A percentile compares a stretch with the other conserved stretches of the same genome.
Evolutionary conservation across 1,140 invertebrate genomes (phyloP).

Genomic region (silkworm (Bombyx mori)): DNA sequence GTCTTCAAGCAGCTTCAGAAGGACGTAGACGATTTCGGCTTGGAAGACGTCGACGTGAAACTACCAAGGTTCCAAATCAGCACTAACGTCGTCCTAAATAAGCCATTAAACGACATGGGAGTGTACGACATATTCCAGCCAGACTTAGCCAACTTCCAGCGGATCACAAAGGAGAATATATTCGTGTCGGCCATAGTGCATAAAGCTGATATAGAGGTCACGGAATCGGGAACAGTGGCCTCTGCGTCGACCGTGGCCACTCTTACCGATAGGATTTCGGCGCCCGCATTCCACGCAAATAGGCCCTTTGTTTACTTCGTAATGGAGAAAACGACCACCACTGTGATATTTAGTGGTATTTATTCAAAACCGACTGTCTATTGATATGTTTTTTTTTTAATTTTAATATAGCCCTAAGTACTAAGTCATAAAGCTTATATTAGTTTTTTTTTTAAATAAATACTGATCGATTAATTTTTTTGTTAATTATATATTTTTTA

Average conservation of each 20-base stretch:
- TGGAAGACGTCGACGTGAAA: constrained; percentile 74
- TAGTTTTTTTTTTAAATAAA: neutral
- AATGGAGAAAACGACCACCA: constrained; percentile 72
- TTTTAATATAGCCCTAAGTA: too few species aligned
- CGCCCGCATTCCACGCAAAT: constrained; percentile 73
- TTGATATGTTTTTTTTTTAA: constrained; percentile 12
- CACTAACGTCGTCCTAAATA: constrained; percentile 75
- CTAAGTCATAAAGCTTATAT: too few species aligned
- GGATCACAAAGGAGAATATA: constrained; percentile 72
- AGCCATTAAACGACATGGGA: constrained; percentile 75
- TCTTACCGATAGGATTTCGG: constrained; percentile 70
- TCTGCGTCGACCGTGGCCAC: constrained; percentile 73
- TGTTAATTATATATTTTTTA: too few species aligned
- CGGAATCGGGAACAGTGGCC: constrained; percentile 85
- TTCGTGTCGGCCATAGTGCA: constrained; percentile 77
- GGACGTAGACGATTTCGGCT: constrained; percentile 49
- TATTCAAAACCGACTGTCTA: constrained; percentile 57
- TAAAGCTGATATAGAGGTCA: constrained; percentile 85
- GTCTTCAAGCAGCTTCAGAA: constrained; percentile 59
- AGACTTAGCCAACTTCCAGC: constrained; percentile 74
- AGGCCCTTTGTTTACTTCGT: constrained; percentile 76
- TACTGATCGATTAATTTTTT: neutral
- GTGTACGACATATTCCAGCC: constrained; percentile 79
- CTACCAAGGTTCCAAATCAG: constrained; percentile 81
- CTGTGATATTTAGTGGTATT: constrained; percentile 74